These are phyloP conservation scores for Phataginus tetradactyla DNA, from an alignment of 2,797 vertebrate genomes.

Conservation along the genomic window DNA sequence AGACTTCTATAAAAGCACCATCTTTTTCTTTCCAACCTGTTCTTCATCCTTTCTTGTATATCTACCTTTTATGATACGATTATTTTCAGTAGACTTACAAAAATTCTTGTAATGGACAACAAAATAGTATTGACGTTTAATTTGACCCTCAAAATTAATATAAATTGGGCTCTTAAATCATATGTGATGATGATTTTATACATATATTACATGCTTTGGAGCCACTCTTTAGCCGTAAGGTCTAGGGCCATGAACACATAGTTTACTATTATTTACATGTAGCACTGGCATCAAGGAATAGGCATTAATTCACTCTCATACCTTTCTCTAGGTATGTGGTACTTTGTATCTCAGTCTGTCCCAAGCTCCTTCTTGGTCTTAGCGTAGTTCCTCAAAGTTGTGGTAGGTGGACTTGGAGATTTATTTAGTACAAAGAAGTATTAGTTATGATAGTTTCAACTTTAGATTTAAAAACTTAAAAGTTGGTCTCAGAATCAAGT, in stretches of 20 bases:
- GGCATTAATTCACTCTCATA: background rate
- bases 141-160: slow-evolving; percentile 39
- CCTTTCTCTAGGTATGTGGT: background rate
- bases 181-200: background rate
- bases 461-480: slow-evolving; percentile 45
- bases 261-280: background rate
- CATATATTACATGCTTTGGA: background rate
- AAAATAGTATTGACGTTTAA: slow-evolving; percentile 51
- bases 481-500: background rate
- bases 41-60: slow-evolving; percentile 37
- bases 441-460: background rate
- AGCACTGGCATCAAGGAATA: background rate
- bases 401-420: slow-evolving; percentile 13
- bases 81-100: slow-evolving; percentile 18
- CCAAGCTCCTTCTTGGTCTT: slow-evolving; percentile 31
- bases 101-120: background rate
- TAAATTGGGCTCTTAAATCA: slow-evolving; percentile 15
- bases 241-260: background rate
- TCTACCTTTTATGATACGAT: slow-evolving; percentile 12
- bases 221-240: background rate
- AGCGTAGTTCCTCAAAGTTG: background rate
- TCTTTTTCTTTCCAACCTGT: background rate
- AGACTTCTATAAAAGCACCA: background rate
- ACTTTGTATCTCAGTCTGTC: background rate
- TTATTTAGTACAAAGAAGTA: slow-evolving; percentile 27